phyloP scores from a whole-genome alignment of 2,797 vertebrate species.

The Etheostoma nigrum region DNA sequence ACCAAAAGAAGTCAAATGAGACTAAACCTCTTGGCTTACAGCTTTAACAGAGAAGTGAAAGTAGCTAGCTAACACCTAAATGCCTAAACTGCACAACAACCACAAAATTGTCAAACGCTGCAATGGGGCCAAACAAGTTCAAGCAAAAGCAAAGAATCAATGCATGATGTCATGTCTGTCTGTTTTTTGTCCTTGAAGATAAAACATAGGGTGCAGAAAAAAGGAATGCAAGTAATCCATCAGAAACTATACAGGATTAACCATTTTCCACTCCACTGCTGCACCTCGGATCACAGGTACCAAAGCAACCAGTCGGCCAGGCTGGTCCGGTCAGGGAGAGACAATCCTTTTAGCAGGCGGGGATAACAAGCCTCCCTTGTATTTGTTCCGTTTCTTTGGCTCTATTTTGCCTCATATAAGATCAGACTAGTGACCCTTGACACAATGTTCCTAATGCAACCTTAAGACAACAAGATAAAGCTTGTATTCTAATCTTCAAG shows the following conservation, averaged over 20 bases:
- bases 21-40: no score
- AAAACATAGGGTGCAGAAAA: neutral
- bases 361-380: neutral
- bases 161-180: no score
- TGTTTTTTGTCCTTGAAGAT: neutral
- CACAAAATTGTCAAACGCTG: neutral
- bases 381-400: neutral
- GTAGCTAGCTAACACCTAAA: neutral
- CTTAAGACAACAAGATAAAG: neutral
- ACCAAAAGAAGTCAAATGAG: no score
- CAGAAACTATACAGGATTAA: neutral
- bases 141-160: neutral
- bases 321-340: slow-evolving; percentile 4
- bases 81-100: neutral
- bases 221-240: neutral
- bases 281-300: neutral
- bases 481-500: neutral
- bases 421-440: slow-evolving; percentile 10
- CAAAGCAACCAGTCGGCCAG: slow-evolving; percentile 19
- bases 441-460: neutral
- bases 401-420: neutral
- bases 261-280: neutral
- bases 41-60: no score
- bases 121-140: neutral
- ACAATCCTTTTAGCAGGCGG: neutral